Conservation (phyloP, 2,888 invertebrate species). For the Xanthorhoe spadicearia region DNA sequence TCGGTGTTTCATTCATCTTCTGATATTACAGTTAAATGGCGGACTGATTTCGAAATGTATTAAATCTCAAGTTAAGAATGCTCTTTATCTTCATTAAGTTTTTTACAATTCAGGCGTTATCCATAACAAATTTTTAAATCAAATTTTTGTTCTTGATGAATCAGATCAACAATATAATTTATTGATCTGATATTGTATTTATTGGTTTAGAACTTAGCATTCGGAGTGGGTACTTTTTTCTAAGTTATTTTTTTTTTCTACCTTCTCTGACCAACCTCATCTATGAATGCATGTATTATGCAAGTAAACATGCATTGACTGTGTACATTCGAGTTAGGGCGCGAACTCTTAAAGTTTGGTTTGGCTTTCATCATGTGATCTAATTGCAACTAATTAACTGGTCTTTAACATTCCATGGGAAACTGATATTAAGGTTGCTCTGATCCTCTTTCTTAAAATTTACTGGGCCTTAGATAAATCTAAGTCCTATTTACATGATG, state of each 20-base stretch:
- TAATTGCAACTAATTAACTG: slow-evolving; percentile 70
- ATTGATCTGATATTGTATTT: no score
- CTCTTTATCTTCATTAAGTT: no score
- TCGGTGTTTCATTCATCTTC: neutral
- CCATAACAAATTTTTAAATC: no score
- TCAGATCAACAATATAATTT: no score
- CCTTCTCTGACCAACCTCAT: slow-evolving; percentile 10
- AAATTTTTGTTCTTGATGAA: no score
- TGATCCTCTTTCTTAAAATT: neutral
- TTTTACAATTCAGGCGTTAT: no score
- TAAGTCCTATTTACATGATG: no score
- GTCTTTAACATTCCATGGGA: slow-evolving; percentile 59
- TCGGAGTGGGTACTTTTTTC: neutral
- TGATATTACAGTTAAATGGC: neutral
- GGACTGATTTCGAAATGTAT: neutral
- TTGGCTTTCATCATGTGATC: slow-evolving; percentile 55
- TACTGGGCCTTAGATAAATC: no score
- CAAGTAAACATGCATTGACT: slow-evolving; percentile 42
- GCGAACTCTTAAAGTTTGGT: slow-evolving; percentile 64
- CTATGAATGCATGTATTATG: slow-evolving; percentile 42
- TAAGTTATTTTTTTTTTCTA: neutral
- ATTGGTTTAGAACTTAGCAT: no score
- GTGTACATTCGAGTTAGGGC: slow-evolving; percentile 55
- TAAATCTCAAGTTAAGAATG: no score
- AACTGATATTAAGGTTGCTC: neutral